phyloP scores from a whole-genome alignment of 2,888 invertebrate genomes.

The Agrilus biguttatus region DNA sequence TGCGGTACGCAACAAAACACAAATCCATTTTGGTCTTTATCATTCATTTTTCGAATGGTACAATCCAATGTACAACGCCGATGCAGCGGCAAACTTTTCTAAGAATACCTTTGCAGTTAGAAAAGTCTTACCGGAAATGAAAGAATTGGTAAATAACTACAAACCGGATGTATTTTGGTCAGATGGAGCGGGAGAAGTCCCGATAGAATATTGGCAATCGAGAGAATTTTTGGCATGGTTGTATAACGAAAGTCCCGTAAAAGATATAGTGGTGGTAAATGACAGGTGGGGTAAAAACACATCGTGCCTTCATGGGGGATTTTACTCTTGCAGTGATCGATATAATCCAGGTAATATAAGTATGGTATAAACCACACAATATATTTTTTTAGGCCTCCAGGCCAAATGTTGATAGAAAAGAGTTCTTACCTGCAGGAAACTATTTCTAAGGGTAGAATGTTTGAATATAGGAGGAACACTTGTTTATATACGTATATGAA shows the following conservation, averaged over 20 bases:
- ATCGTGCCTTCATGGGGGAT: slow-evolving; percentile 76
- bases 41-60: slow-evolving; percentile 83
- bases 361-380: not conserved
- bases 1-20: slow-evolving; percentile 45
- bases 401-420: no score
- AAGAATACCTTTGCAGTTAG: slow-evolving; percentile 49
- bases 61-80: slow-evolving; percentile 62
- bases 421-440: no score
- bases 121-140: slow-evolving; percentile 67
- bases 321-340: slow-evolving; percentile 71
- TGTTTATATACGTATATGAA: no score
- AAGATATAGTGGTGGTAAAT: slow-evolving; percentile 77
- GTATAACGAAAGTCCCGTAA: slow-evolving; percentile 83
- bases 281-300: slow-evolving; percentile 83
- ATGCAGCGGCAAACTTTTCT: slow-evolving; percentile 48
- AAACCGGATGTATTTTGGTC: slow-evolving; percentile 76
- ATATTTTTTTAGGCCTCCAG: no score
- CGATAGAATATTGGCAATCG: slow-evolving; percentile 69
- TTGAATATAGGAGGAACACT: no score
- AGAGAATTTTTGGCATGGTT: slow-evolving; percentile 80
- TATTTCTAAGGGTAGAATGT: no score
- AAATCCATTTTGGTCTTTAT: slow-evolving; percentile 66
- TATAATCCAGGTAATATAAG: slow-evolving; percentile 60
- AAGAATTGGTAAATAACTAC: slow-evolving; percentile 56
- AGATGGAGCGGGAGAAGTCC: slow-evolving; percentile 89